phyloP scores from a whole-genome alignment of 2,888 invertebrate genomes.

The Hypomecis atomaria region DNA sequence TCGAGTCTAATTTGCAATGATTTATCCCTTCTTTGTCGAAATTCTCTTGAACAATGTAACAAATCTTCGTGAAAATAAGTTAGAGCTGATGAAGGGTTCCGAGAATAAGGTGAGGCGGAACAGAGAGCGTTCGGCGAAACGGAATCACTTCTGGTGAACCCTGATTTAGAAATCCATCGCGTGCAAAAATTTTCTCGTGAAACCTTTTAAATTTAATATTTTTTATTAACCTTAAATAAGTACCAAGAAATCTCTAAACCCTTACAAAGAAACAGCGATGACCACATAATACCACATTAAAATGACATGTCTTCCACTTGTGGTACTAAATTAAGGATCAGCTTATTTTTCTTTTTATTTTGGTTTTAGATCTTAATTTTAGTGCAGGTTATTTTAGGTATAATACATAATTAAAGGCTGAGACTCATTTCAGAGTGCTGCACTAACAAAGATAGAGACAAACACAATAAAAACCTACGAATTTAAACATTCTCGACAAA shows the following conservation, averaged over 20 bases:
- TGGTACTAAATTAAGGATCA: background rate
- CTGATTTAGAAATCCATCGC: constrained; percentile 15
- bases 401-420: no score
- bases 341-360: background rate
- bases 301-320: no score
- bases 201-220: constrained; percentile 1
- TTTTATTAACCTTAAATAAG: no score
- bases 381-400: no score
- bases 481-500: no score
- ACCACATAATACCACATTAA: no score
- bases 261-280: no score
- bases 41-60: constrained; percentile 43
- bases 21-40: constrained; percentile 43
- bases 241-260: no score
- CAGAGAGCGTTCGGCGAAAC: constrained; percentile 45
- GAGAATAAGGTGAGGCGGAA: constrained; percentile 44
- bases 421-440: no score
- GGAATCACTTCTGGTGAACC: constrained; percentile 39
- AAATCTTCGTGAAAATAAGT: constrained; percentile 40
- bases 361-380: background rate
- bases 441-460: no score
- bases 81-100: constrained; percentile 37
- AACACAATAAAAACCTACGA: no score
- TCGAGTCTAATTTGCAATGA: constrained; percentile 48
- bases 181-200: constrained; percentile 21